These are phyloP conservation scores for Heliconius nattereri DNA, from an alignment of 1,140 invertebrate genomes.

Conservation along the genomic window DNA sequence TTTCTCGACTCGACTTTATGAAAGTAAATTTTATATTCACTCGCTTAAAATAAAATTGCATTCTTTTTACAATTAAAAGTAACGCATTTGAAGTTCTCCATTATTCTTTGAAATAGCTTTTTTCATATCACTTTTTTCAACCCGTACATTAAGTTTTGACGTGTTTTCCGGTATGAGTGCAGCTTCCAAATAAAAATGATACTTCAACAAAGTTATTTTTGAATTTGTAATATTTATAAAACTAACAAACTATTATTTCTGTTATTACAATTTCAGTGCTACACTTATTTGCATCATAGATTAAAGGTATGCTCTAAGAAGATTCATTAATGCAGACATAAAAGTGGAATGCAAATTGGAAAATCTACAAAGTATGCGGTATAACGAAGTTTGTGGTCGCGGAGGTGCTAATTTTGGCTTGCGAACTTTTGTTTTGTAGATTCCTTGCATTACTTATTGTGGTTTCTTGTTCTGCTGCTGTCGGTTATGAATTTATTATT, in stretches of 20 bases:
- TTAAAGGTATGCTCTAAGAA: conserved; percentile 32
- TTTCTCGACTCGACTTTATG: no score
- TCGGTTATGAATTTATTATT: conserved; percentile 30
- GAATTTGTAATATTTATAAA: not conserved
- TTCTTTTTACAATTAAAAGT: no score
- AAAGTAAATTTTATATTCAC: no score
- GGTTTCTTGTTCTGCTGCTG: conserved; percentile 24
- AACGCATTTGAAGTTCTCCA: not conserved
- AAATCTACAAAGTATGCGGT: conserved; percentile 42
- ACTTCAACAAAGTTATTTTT: not conserved
- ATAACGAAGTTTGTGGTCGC: conserved; percentile 42
- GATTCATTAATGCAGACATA: conserved; percentile 36
- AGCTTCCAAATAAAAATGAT: not conserved
- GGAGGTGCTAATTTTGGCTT: conserved; percentile 44
- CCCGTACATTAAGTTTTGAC: not conserved
- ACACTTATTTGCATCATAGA: conserved; percentile 22
- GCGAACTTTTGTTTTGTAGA: conserved; percentile 41
- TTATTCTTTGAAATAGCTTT: not conserved
- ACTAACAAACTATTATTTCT: not conserved
- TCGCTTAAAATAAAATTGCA: no score
- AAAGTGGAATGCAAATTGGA: conserved; percentile 41
- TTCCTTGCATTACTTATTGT: conserved; percentile 40
- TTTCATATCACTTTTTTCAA: not conserved
- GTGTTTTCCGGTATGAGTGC: not conserved
- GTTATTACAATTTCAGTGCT: conserved; percentile 9